A percentile compares a stretch with the other conserved stretches of the same genome.
phyloP scores from a whole-genome alignment of 1,140 invertebrate genomes.

The Agrilus planipennis region DNA sequence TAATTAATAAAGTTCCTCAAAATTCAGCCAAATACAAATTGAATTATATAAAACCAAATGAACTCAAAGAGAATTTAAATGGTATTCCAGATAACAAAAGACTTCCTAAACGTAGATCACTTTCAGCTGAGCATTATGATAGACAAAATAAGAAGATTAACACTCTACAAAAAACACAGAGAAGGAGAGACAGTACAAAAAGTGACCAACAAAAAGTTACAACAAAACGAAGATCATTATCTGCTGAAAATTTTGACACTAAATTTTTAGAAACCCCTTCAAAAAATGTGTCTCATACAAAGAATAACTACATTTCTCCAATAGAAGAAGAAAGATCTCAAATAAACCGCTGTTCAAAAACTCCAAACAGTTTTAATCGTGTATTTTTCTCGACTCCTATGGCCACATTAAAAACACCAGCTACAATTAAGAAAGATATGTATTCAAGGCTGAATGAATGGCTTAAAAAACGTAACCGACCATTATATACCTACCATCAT shows the following conservation, averaged over 20 bases:
- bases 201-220: conserved; percentile 1
- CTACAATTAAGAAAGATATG: conserved; percentile 24
- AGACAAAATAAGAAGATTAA: background rate
- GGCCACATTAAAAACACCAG: background rate
- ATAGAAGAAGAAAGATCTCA: no score
- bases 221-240: conserved; percentile 4
- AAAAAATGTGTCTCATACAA: no score
- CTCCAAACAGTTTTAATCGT: no score
- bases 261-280: conserved; percentile 15
- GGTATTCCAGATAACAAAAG: background rate
- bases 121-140: conserved; percentile 13
- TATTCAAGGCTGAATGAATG: conserved; percentile 36
- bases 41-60: no score
- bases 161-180: background rate
- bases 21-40: no score
- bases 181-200: conserved; percentile 7
- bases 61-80: background rate
- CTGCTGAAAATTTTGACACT: conserved; percentile 5
- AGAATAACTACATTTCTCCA: no score
- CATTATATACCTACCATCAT: conserved; percentile 37
- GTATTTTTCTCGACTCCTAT: background rate
- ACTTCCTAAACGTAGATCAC: conserved; percentile 5
- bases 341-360: conserved; percentile 3
- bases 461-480: conserved; percentile 38
- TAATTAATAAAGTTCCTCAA: no score